Percentiles rank a stretch among this genome's conserved stretches.
These are phyloP conservation scores for Camelus dromedarius DNA, from an alignment of 2,113 vertebrate species.

Conservation along the genomic window DNA sequence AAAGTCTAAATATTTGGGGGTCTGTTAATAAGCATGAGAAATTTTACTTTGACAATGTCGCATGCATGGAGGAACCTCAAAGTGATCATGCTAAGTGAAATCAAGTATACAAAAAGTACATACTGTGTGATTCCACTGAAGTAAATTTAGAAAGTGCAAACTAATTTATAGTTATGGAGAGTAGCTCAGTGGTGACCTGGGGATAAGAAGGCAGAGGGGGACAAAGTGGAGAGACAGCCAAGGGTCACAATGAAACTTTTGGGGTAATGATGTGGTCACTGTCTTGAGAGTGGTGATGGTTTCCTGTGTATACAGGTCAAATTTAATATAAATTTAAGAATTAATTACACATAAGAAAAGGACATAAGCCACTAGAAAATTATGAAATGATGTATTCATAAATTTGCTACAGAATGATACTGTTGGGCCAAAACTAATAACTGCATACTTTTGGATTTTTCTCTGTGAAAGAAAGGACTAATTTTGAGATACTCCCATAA, in stretches of 20 bases:
- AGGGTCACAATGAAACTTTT: too few relatives aligned
- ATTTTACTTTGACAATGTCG: not conserved
- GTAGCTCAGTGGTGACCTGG: not conserved
- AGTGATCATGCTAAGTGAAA: too few relatives aligned
- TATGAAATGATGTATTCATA: not conserved
- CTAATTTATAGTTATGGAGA: not conserved
- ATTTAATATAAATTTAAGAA: not conserved
- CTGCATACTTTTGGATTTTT: not conserved
- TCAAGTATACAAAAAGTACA: not conserved
- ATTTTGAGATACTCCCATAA: not conserved
- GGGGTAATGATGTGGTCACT: rapidly evolving
- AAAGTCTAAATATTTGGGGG: not conserved
- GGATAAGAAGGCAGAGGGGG: too few relatives aligned
- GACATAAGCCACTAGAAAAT: not conserved
- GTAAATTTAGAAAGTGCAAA: not conserved
- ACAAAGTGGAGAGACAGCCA: not conserved
- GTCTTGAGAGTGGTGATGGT: not conserved
- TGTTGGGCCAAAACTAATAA: not conserved
- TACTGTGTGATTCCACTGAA: not conserved
- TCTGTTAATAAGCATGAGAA: not conserved
- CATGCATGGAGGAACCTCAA: not conserved
- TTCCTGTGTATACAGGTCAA: not conserved
- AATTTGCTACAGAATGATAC: not conserved
- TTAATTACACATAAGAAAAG: not conserved
- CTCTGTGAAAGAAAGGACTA: not conserved